Base-by-base conservation (phyloP, 2,113 vertebrate genomes). In the Rostratula benghalensis region DNA sequence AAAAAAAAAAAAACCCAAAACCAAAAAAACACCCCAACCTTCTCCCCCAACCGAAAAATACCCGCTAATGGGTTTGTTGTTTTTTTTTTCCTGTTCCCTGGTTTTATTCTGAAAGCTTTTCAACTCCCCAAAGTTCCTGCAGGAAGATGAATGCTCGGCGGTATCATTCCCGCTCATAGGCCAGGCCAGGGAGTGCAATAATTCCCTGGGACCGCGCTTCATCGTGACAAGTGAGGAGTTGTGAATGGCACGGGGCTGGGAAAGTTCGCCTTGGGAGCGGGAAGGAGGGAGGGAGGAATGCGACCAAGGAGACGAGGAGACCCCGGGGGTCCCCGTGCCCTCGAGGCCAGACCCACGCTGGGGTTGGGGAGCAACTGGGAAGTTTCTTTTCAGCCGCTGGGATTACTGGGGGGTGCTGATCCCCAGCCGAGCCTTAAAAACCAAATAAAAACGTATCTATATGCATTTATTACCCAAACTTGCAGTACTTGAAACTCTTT, bases 1-100 rank as follows among this genome's bases (percentile, higher is more conserved):
- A n/a, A 39, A 13, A 43, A 43, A 43, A 43, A 43, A 43, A 43
- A 43, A 43, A 43, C 43, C 43, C n/a, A n/a, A n/a, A 43, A 43
- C 43, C 43, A 43, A 43, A 43, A 13, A 10, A 10, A 10, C 41
- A 43, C 10, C 12, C 43, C 43, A 43, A 43, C 43, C 43, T 16
- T 39, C 43, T 13, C 43, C 43, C 43, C 43, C 15, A 43, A 43
- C 43, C 43, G 14, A 43, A 43, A 43, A 43, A 16, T 13, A 43
- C 43, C 43, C 76, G 95, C 56, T 96, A 95, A 95, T 96, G 93
- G 96, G n/a, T n/a, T n/a, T n/a, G n/a, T n/a, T 43, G 10, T 43
- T 43, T 22, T 48, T 92, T 91, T 96, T 80, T 77, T 71, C 77
- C 68, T 96, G 96, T 97, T 97, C 14, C 43, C 43, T 43, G 43